Evolutionary conservation across 2,113 vertebrate species (phyloP), one percentile per base, ranked within the genome.

Genomic region (Oophaga pumilio): DNA sequence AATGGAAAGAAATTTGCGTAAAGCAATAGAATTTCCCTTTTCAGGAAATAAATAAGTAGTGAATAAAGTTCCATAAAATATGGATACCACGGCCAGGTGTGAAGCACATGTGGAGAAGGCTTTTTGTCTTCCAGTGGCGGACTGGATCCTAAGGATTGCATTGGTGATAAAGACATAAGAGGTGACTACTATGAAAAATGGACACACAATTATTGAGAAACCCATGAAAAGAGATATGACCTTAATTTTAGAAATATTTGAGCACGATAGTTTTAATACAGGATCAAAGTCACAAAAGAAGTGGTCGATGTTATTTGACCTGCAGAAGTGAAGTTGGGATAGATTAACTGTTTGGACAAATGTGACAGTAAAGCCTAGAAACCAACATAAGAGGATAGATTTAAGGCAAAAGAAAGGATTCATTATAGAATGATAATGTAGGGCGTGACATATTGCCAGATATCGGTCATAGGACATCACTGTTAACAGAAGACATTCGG

Each of bases 381-480:
- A 0, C 90, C 90, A 90, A 28, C 80, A 88, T 6, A 49, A 50
- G 0, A n/a, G 1, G 0, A 88, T 87, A 9, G 89, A 83, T 28
- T 86, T 50, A 0, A 24, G 0, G 14, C 90, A 89, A 3, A 88
- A n/a, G 18, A 24, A 82, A 17, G 17, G 66, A 24, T 43, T 80
- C 88, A 91, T 90, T 6, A 84, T 82, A 71, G 85, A 49, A 0
- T 86, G 2, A 6, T 90, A 90, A 20, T 83, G 57, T 17, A 90
- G 82, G 18, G 91, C 90, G 43, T 76, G 87, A 52, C 68, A 74
- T 28, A 90, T 90, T 57, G 90, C 90, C n/a, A 90, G 11, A 50
- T 87, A 91, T 18, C 89, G 73, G 49, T 91, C 90, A 33, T 87
- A 90, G 1, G 91, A 89, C 89, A 89, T 91, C 17, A 88, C 60